A percentile compares a stretch with the other conserved stretches of the same genome.
Conservation (phyloP, 2,113 vertebrate genomes). For the Notothenia rossii region DNA sequence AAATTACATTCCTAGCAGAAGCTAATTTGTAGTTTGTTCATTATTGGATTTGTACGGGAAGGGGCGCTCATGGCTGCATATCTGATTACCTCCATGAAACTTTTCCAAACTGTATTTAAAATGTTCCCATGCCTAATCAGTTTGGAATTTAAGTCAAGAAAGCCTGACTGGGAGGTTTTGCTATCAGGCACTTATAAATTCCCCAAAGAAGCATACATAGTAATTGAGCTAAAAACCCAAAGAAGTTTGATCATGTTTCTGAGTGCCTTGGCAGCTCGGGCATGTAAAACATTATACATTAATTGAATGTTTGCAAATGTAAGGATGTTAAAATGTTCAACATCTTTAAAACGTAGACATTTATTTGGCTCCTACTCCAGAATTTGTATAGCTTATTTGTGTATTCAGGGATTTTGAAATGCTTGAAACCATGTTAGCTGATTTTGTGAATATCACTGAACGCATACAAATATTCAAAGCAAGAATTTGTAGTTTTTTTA, state of each 20-base stretch:
- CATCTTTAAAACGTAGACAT: constrained; percentile 7
- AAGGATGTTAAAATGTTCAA: constrained; percentile 13
- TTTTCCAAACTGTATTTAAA: background rate
- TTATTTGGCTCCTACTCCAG: background rate
- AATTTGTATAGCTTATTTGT: background rate
- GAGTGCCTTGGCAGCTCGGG: constrained; percentile 14
- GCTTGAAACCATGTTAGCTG: background rate
- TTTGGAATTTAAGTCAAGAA: background rate
- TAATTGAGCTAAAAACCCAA: constrained; percentile 11
- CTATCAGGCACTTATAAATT: constrained; percentile 17
- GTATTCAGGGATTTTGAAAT: background rate
- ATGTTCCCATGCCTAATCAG: constrained; percentile 5
- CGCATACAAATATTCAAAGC: background rate
- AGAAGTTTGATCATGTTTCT: constrained; percentile 8
- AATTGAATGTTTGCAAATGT: constrained; percentile 30
- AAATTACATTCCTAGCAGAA: background rate
- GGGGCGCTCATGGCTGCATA: background rate
- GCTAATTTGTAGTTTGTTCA: background rate
- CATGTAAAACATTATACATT: background rate
- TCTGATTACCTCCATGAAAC: background rate
- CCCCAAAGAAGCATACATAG: background rate
- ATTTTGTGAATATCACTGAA: background rate
- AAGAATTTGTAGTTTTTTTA: background rate
- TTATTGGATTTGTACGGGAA: background rate
- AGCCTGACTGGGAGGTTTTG: constrained; percentile 6